phyloP scores from a whole-genome alignment of 2,797 vertebrate genomes.

The Tauraco hartlaubi region DNA sequence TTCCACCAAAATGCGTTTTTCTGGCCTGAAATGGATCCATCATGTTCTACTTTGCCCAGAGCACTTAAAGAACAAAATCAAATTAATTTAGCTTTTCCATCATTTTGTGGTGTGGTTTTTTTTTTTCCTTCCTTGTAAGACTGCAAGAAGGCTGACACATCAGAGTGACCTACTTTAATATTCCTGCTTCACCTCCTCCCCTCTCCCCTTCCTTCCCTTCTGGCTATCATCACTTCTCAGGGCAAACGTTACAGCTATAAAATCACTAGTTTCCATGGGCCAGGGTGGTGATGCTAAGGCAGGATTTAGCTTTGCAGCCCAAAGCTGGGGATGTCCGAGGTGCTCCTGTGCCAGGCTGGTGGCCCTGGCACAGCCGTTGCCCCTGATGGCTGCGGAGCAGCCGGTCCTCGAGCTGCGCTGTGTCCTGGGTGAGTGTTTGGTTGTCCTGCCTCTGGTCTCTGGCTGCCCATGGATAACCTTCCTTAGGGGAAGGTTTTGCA shows the following conservation, averaged over 20 bases:
- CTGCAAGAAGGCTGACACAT: neutral
- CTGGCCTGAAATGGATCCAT: neutral
- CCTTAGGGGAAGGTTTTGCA: neutral
- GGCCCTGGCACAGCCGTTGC: accelerated
- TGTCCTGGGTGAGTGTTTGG: no score
- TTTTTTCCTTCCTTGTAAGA: neutral
- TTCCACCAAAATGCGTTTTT: neutral
- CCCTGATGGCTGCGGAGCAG: neutral
- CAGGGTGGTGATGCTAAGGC: neutral
- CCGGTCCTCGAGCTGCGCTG: accelerated
- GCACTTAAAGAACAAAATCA: conserved; percentile 29
- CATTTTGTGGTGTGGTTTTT: neutral
- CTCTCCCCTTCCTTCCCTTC: neutral
- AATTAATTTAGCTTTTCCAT: conserved; percentile 7
- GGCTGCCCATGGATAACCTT: neutral
- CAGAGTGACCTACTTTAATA: conserved; percentile 5
- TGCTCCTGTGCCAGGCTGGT: neutral
- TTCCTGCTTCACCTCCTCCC: neutral
- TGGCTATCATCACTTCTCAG: neutral
- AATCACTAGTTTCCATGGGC: neutral
- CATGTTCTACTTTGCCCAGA: neutral
- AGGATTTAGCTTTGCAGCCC: neutral
- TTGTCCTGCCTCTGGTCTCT: neutral
- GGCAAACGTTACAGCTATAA: neutral
- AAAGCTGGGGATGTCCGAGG: neutral